Evolutionary conservation across 1,140 invertebrate species (phyloP), one percentile per base, ranked within the genome.

Genomic region (Watersipora subatra): DNA sequence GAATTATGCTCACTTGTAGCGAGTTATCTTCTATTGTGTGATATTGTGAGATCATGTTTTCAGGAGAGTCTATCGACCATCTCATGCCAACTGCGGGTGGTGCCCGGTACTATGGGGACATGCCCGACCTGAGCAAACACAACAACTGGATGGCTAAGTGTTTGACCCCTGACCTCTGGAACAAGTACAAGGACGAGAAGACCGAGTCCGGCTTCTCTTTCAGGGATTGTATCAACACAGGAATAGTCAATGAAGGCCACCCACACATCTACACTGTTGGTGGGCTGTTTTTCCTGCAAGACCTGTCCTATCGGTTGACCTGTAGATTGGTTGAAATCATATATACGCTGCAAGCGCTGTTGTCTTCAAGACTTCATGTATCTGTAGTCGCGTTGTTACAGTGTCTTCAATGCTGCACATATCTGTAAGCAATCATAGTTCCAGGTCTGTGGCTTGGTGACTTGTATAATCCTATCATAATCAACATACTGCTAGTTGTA

Each of bases 191-290:
- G 24, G 64, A 64, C 28, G 20, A 65, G n/a, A 67, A 69, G 59
- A 70, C 68, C 0, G 65, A 66, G 62, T 67, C 59, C 46, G 69
- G 70, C 2, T 66, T 69, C 61, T 72, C 71, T 34, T 56, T 71
- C 1, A 70, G 67, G 24, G 67, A 73, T 63, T 72, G 70, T 28
- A 72, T 73, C 15, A 64, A 72, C 20, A 68, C 70, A 64, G 71
- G 72, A 17, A 25, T 28, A 63, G 57, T 57, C 27, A 64, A 57
- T n/a, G n/a, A n/a, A n/a, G n/a, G n/a, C n/a, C n/a, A n/a, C n/a
- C n/a, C n/a, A n/a, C n/a, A n/a, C n/a, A n/a, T 15, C 19, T 15
- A 15, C 15, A 15, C 22, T 24, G 15, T 19, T 24, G 15, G 15
- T 19, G 15, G 59, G 15, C 15, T 22, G 15, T 15, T 22, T 22